Conservation (phyloP, 2,888 invertebrate species). For the Caenorhabditis macrosperma region DNA sequence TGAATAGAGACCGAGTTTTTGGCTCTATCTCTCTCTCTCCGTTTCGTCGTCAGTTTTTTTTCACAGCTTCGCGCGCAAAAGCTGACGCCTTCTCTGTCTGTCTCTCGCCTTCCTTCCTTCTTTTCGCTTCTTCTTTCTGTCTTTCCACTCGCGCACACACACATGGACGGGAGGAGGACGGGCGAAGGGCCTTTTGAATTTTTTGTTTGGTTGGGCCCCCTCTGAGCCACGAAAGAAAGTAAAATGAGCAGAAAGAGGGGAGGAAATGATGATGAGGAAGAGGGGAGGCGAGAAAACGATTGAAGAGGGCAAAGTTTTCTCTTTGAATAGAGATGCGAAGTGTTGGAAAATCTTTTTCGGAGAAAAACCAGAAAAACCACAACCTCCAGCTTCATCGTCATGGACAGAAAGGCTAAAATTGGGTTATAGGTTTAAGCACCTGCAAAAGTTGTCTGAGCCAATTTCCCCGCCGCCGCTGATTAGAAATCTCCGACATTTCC, state of each 20-base stretch:
- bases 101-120: too few species aligned
- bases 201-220: constrained; percentile 42
- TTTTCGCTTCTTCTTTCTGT: constrained; percentile 7
- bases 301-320: constrained; percentile 28
- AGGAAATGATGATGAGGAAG: not conserved
- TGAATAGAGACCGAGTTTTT: constrained; percentile 33
- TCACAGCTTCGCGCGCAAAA: constrained; percentile 44
- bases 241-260: constrained; percentile 11
- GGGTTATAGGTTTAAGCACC: too few species aligned
- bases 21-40: constrained; percentile 18
- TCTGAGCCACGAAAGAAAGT: not conserved
- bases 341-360: too few species aligned
- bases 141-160: constrained; percentile 9
- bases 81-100: constrained; percentile 56
- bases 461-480: too few species aligned
- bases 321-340: too few species aligned
- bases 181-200: constrained; percentile 45
- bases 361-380: too few species aligned
- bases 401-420: too few species aligned
- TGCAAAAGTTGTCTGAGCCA: too few species aligned
- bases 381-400: too few species aligned
- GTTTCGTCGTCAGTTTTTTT: constrained; percentile 17
- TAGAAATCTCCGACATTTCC: too few species aligned
- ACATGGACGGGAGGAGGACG: constrained; percentile 16
- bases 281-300: constrained; percentile 25